Evolutionary conservation across 2,113 vertebrate genomes (phyloP), one percentile per base, ranked within the genome.

Genomic region (Pluvialis apricaria): DNA sequence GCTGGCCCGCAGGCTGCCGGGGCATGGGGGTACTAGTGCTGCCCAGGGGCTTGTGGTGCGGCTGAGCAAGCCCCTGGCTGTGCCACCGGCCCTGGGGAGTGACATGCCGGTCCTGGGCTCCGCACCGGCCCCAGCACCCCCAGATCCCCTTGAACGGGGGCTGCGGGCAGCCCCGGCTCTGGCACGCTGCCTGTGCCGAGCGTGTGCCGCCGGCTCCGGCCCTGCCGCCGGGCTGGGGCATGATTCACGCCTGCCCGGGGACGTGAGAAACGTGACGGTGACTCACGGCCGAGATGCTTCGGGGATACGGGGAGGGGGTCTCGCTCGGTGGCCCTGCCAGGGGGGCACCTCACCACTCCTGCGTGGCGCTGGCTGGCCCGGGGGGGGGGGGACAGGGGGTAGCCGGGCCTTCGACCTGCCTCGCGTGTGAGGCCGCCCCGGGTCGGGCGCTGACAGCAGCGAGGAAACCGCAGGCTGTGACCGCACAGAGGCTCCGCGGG

Each of bases 261-360:
- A 96, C 89, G 95, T 96, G 93, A 96, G 95, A 96, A 95, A 97
- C 94, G 96, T 95, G 96, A 95, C 57, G 80, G 94, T 97, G 96
- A 96, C 95, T 97, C 96, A 97, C 94, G 32, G 91, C 55, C 20
- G 64, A 52, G 96, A 73, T 15, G 91, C 83, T 62, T 5, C 1
- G 24, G 88, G 92, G 64, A 58, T 54, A 31, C 0, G 1, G 68
- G 86, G 26, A 72, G 82, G 86, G 92, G 95, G 95, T 92, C 90
- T 89, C 8, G 3, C 77, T 44, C 9, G 6, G 62, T 17, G 10
- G 77, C 60, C 29, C 77, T 26, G 32, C 21, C 49, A 11, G 31
- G 28, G 71, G 38, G 26, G 12, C 66, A 29, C 44, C 57, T 34
- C 42, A 0, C 28, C 10, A 6, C 9, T 31, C 17, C 47, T 20